Percentiles rank a stretch among this genome's conserved stretches.
These are phyloP conservation scores for Pandemis corylana DNA, from an alignment of 2,888 invertebrate genomes.

Conservation along the genomic window DNA sequence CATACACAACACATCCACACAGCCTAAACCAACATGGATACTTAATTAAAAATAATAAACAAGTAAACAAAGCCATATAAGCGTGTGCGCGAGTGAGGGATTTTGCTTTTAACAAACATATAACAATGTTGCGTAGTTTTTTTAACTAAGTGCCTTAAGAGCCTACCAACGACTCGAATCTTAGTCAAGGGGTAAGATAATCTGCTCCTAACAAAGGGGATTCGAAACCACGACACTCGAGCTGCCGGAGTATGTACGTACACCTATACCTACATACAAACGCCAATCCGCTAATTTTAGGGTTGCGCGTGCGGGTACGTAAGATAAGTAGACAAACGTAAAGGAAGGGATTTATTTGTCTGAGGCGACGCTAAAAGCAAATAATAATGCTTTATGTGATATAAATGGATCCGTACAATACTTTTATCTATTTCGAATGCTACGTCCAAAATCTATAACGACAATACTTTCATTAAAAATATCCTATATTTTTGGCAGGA, in stretches of 20 bases:
- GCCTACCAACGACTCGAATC: neutral
- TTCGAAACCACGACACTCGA: conserved; percentile 6
- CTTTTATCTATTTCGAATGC: too few species aligned
- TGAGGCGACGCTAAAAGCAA: too few species aligned
- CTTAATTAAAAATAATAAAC: conserved; percentile 40
- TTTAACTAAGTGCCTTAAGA: conserved; percentile 22
- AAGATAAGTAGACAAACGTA: too few species aligned
- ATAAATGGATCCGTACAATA: too few species aligned
- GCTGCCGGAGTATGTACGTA: neutral
- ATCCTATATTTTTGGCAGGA: too few species aligned
- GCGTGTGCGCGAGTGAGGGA: neutral
- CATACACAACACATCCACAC: conserved; percentile 9
- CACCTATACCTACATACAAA: neutral
- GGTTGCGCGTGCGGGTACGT: neutral
- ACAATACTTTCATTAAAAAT: too few species aligned
- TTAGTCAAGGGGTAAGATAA: conserved; percentile 20
- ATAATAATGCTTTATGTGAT: too few species aligned
- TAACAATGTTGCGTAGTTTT: conserved; percentile 9
- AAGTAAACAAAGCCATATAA: neutral
- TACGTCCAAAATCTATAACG: too few species aligned
- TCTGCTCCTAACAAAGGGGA: conserved; percentile 24
- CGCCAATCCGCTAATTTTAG: conserved; percentile 26
- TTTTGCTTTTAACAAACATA: neutral
- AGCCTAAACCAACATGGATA: conserved; percentile 42
- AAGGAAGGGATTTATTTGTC: too few species aligned